phyloP scores from a whole-genome alignment of 2,797 vertebrate species.

The Enteromius radiatus region DNA sequence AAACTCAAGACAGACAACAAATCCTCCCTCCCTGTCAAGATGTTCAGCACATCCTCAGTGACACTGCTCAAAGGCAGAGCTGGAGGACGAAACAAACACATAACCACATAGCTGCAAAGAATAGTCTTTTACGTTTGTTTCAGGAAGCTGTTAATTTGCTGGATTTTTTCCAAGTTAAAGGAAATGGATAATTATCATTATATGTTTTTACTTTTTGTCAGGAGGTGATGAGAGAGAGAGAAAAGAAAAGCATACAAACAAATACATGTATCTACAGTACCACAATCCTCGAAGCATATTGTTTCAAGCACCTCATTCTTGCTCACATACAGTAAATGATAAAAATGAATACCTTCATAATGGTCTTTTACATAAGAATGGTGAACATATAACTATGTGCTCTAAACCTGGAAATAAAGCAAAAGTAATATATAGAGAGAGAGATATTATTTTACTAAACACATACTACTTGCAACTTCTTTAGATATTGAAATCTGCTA shows the following conservation, averaged over 20 bases:
- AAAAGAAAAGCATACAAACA: background rate
- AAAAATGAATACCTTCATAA: background rate
- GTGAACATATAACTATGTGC: too few relatives aligned
- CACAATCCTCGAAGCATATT: background rate
- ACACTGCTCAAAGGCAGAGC: background rate
- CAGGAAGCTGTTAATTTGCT: background rate
- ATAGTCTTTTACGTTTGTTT: background rate
- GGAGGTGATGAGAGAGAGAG: background rate
- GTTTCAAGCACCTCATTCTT: background rate
- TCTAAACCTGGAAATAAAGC: too few relatives aligned
- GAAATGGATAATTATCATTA: background rate
- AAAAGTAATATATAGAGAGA: too few relatives aligned
- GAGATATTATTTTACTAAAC: background rate
- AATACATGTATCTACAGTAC: background rate
- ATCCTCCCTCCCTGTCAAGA: constrained; percentile 13
- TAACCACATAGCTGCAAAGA: background rate
- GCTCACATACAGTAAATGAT: background rate
- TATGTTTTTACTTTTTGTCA: background rate
- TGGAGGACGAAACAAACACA: constrained; percentile 4
- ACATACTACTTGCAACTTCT: background rate
- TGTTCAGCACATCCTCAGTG: constrained; percentile 9
- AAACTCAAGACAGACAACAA: constrained; percentile 49
- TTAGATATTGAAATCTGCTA: background rate
- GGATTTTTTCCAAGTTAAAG: background rate
- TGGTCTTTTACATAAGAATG: background rate